Evolutionary conservation across 2,888 invertebrate genomes (phyloP).

Genomic region (Bellardia pandia): DNA sequence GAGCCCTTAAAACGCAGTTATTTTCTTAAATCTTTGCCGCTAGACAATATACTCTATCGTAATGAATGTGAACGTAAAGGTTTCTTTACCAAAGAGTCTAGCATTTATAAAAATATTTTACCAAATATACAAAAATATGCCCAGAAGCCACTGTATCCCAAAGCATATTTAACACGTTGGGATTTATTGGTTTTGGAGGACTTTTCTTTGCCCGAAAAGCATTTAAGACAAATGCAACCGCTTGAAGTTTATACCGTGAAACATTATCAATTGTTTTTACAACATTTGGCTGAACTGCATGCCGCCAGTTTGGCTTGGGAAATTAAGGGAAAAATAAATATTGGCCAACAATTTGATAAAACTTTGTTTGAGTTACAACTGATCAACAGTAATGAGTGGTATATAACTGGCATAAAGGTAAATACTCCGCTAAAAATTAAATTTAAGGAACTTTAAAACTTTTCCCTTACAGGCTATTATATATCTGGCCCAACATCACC

Average conservation of each 20-base stretch:
- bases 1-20: conserved; percentile 72
- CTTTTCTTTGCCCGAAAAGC: conserved; percentile 70
- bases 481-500: conserved; percentile 77
- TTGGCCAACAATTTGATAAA: conserved; percentile 75
- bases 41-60: conserved; percentile 76
- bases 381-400: conserved; percentile 78
- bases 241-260: conserved; percentile 72
- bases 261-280: conserved; percentile 77
- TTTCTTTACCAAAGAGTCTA: conserved; percentile 79
- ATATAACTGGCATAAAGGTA: conserved; percentile 78
- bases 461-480: conserved; percentile 76
- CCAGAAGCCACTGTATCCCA: conserved; percentile 76
- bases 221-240: conserved; percentile 74
- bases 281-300: conserved; percentile 78
- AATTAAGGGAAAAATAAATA: conserved; percentile 75
- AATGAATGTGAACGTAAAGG: conserved; percentile 79
- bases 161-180: conserved; percentile 77
- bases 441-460: background rate
- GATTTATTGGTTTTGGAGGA: conserved; percentile 81
- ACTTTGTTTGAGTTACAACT: conserved; percentile 76
- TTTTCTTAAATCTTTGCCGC: conserved; percentile 80
- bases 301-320: conserved; percentile 81
- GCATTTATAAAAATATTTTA: conserved; percentile 77
- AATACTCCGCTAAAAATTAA: background rate
- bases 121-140: conserved; percentile 79